These are phyloP conservation scores for Dryas iulia DNA, from an alignment of 1,140 invertebrate species.

Conservation along the genomic window DNA sequence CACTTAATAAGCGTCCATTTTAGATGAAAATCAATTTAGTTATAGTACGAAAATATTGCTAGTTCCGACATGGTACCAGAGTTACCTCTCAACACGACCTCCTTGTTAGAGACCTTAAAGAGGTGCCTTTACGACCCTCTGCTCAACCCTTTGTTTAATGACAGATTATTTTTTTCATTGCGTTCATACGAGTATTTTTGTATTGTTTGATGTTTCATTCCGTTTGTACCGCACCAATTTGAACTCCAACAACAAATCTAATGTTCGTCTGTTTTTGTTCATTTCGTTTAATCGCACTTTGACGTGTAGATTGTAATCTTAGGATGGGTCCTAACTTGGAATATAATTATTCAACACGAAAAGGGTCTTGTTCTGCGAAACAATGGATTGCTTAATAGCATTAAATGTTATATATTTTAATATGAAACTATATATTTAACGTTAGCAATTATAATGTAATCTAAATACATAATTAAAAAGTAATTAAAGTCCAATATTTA, in stretches of 20 bases:
- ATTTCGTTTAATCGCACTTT: background rate
- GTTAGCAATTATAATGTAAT: too few species aligned
- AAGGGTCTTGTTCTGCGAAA: background rate
- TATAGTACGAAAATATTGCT: background rate
- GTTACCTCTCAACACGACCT: background rate
- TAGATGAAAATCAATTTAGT: background rate
- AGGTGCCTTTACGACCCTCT: background rate
- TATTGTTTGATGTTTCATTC: too few species aligned
- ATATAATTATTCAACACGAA: background rate
- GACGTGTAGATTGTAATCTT: background rate
- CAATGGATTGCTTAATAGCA: too few species aligned
- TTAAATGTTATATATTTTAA: too few species aligned
- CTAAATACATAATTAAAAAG: too few species aligned
- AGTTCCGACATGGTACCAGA: background rate
- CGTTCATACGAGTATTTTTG: too few species aligned
- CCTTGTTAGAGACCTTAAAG: background rate
- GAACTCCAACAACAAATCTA: background rate
- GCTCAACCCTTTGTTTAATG: background rate
- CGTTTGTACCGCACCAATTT: background rate
- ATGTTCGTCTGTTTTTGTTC: background rate
- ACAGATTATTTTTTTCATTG: background rate
- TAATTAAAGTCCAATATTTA: too few species aligned
- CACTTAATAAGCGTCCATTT: background rate
- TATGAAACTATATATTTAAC: too few species aligned
- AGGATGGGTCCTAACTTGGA: background rate